phyloP scores from a whole-genome alignment of 2,797 vertebrate species.

The Neosilurus mollespiculum region DNA sequence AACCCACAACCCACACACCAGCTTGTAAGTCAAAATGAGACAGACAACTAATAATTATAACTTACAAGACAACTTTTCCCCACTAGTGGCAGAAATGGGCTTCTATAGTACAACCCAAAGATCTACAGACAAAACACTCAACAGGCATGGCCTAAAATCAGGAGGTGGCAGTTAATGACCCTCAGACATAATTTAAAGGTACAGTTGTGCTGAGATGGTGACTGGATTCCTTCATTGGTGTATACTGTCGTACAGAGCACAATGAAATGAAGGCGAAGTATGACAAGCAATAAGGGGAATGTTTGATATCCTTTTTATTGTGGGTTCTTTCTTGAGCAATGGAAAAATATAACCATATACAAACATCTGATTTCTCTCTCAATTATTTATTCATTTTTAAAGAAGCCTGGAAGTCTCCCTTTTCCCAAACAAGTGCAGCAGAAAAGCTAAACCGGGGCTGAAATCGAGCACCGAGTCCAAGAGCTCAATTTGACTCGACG shows the following conservation, averaged over 20 bases:
- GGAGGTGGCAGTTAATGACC: background rate
- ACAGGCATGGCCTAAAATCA: background rate
- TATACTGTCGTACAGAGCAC: background rate
- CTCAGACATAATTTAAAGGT: background rate
- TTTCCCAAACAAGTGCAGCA: constrained; percentile 79
- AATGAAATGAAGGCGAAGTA: constrained; percentile 66
- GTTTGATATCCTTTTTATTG: constrained; percentile 93
- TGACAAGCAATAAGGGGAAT: constrained; percentile 82
- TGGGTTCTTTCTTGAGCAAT: constrained; percentile 87
- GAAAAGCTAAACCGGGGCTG: constrained; percentile 65
- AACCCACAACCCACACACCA: no score
- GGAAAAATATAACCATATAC: constrained; percentile 99
- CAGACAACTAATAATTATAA: no score
- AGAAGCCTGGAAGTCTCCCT: constrained; percentile 73
- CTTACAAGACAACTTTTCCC: no score
- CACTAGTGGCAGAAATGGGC: no score
- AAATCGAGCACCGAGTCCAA: constrained; percentile 9
- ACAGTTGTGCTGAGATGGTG: background rate
- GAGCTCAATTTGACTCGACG: constrained; percentile 29
- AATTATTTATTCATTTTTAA: constrained; percentile 64
- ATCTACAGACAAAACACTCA: background rate
- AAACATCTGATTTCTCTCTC: constrained; percentile 79
- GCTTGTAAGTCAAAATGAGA: no score
- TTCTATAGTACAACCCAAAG: background rate
- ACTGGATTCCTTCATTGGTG: background rate